A percentile compares a stretch with the other conserved stretches of the same genome.
Conservation (phyloP, 2,888 invertebrate genomes). For the Drosophila greeni region DNA sequence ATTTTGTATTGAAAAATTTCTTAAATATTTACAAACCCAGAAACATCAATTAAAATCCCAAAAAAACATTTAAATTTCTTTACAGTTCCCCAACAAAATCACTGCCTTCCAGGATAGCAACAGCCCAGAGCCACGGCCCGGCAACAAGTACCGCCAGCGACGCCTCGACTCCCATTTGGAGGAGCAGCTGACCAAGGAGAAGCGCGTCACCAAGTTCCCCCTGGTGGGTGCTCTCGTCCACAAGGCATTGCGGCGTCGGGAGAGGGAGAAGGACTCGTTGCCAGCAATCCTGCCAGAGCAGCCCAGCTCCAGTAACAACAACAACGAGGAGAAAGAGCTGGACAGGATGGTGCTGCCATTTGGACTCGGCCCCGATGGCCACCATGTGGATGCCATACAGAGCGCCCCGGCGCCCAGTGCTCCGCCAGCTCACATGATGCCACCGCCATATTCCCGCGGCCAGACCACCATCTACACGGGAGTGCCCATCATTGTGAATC, state of each 20-base stretch:
- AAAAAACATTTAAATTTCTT: background rate
- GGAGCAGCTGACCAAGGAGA: conserved; percentile 52
- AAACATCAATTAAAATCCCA: background rate
- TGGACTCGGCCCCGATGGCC: conserved; percentile 76
- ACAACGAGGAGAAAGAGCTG: conserved; percentile 1
- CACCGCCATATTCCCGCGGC: conserved; percentile 57
- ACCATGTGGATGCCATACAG: conserved; percentile 70
- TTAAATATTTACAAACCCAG: background rate
- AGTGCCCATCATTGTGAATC: conserved; percentile 75
- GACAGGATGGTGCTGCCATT: conserved; percentile 77
- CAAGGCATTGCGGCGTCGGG: conserved; percentile 43
- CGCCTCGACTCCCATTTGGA: conserved; percentile 38
- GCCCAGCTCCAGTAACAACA: conserved; percentile 6
- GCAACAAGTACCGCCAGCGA: conserved; percentile 49
- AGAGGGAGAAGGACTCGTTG: conserved; percentile 13
- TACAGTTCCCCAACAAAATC: conserved; percentile 52
- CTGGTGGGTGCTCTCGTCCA: conserved; percentile 59
- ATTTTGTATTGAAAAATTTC: background rate
- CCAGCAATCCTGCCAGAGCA: background rate
- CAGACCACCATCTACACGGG: conserved; percentile 73
- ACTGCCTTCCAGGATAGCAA: conserved; percentile 53
- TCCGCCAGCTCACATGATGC: conserved; percentile 72
- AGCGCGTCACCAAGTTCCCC: conserved; percentile 57
- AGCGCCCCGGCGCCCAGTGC: conserved; percentile 74
- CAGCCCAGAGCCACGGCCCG: conserved; percentile 37